Evolutionary conservation across 92 coral and sea anemone species (phyloP).

Genomic region (Siderastrea radians): DNA sequence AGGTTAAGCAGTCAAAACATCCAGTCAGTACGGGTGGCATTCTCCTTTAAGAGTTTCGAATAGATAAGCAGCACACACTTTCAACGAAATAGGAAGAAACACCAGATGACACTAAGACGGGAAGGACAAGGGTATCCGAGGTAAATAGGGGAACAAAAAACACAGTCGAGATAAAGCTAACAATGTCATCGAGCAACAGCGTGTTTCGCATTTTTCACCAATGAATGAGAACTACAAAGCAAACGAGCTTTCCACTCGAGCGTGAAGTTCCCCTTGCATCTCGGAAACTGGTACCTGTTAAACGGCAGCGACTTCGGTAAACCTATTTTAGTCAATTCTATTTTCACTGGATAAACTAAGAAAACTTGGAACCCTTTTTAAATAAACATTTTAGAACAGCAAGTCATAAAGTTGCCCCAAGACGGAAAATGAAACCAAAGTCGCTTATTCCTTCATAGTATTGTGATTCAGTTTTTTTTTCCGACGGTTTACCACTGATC

Average conservation of each 20-base stretch:
- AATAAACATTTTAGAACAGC: no score
- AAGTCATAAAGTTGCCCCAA: no score
- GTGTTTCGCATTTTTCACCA: conserved; percentile 15
- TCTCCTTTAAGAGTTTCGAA: not conserved
- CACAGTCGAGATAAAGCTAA: not conserved
- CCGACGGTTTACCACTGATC: no score
- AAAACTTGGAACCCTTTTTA: no score
- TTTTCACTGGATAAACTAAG: no score
- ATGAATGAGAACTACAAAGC: conserved; percentile 8
- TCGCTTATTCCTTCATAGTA: no score
- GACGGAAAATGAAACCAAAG: no score
- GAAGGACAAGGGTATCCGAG: no score
- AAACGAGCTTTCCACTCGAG: conserved; percentile 21
- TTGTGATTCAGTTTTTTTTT: no score
- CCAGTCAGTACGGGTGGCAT: conserved; percentile 20
- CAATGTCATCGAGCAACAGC: not conserved
- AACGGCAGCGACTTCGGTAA: not conserved
- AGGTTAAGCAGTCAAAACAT: conserved; percentile 25
- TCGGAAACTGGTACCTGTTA: conserved; percentile 38
- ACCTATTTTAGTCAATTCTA: no score
- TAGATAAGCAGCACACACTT: not conserved
- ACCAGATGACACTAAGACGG: not conserved
- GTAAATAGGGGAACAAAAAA: not conserved
- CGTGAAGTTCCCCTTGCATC: conserved; percentile 14
- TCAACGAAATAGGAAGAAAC: not conserved